Evolutionary conservation across 2,113 vertebrate genomes (phyloP), one percentile per base, ranked within the genome.

Genomic region (Junco hyemalis): DNA sequence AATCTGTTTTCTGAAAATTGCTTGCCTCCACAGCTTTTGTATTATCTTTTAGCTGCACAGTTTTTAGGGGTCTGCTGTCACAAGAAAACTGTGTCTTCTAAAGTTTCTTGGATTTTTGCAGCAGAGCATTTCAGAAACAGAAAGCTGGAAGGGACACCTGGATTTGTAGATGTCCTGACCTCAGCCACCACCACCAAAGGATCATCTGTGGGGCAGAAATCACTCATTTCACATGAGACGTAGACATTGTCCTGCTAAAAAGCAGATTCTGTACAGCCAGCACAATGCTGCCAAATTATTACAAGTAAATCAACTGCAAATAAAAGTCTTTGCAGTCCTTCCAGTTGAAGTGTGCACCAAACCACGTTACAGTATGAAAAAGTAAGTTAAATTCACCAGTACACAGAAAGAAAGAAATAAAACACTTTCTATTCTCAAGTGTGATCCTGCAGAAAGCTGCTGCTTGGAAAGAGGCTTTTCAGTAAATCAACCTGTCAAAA

Each of bases 401-500:
- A 60, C 2, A 45, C 51, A 59, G n/a, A 59, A 54, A 59, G n/a
- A 59, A 54, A 71, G 24, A 87, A 90, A 88, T 38, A 29, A 61
- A 88, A 44, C 33, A 61, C 33, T 61, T 38, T 1, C 7, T 26
- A n/a, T 56, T 93, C 80, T 68, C 33, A 35, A 54, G 51, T 11
- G 26, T 53, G 56, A 88, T 50, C 56, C 54, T 66, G 33, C 25
- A 44, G 40, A 93, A 94, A 92, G 61, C 35, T 70, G 22, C 64
- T 90, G 21, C 71, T 81, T 78, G 21, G 22, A 77, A 95, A 92
- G 60, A 0, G 0, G 47, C 76, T 96, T 83, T 26, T 24, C 80
- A 86, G 48, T 74, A 94, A 93, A 84, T 66, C 51, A 54, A 78
- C 31, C 31, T 71, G 40, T 74, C 88, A 91, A 88, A 88, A 94